Percentiles rank a stretch among this genome's conserved stretches.
phyloP scores from a whole-genome alignment of 2,888 invertebrate genomes.

The Meandrusa payeni region DNA sequence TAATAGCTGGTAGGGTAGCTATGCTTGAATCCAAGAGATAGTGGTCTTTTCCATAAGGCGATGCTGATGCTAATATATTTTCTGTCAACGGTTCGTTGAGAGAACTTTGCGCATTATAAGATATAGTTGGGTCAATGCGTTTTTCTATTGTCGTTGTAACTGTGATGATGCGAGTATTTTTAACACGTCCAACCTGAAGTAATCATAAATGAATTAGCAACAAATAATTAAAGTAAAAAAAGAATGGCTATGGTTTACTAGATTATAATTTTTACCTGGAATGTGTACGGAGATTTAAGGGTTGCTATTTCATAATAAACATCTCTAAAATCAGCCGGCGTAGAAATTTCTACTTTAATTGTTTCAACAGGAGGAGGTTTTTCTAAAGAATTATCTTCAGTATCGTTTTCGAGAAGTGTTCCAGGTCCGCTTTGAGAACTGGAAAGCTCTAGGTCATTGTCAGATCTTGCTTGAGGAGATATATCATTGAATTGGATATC shows the following conservation, averaged over 20 bases:
- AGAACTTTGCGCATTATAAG: conserved; percentile 77
- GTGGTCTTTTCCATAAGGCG: conserved; percentile 86
- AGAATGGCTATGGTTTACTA: no score
- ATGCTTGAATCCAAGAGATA: conserved; percentile 87
- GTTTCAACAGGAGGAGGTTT: conserved; percentile 87
- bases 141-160: conserved; percentile 93
- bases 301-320: conserved; percentile 95
- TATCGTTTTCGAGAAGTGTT: conserved; percentile 80
- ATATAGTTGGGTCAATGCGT: conserved; percentile 83
- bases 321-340: conserved; percentile 91
- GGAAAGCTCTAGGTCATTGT: conserved; percentile 86
- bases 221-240: no score
- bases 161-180: conserved; percentile 93
- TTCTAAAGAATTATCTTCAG: conserved; percentile 84
- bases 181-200: conserved; percentile 89
- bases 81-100: conserved; percentile 91
- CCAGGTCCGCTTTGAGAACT: conserved; percentile 84
- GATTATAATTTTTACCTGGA: conserved; percentile 85
- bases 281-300: conserved; percentile 93
- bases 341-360: conserved; percentile 92
- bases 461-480: conserved; percentile 79
- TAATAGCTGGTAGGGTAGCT: conserved; percentile 90
- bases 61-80: conserved; percentile 91
- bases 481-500: conserved; percentile 75
- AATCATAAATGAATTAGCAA: conserved; percentile 15